These are phyloP conservation scores for Tenualosa ilisha DNA, from an alignment of 2,797 vertebrate species.

Conservation along the genomic window DNA sequence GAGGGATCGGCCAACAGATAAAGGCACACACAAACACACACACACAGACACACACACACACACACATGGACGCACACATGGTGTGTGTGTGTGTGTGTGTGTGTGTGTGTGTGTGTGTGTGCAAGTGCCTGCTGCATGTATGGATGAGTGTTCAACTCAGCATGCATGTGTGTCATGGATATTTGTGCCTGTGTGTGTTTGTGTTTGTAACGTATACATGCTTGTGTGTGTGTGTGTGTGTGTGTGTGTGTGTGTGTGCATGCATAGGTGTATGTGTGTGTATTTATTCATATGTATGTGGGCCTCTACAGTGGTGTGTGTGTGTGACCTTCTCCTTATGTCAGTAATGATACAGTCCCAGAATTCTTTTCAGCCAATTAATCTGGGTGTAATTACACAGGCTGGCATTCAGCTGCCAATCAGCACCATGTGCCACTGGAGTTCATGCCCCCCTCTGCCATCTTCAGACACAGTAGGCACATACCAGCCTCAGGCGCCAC, in stretches of 20 bases:
- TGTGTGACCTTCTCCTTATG: conserved; percentile 66
- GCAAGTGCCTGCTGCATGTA: neutral
- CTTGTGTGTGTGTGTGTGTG: conserved; percentile 56
- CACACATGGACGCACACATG: neutral
- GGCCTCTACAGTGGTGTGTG: conserved; percentile 64
- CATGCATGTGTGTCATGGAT: neutral
- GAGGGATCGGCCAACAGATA: neutral
- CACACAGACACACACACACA: neutral
- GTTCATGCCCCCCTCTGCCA: conserved; percentile 66
- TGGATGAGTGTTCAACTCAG: no score
- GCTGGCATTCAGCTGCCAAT: conserved; percentile 80
- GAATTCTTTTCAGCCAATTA: conserved; percentile 79
- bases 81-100: no score
- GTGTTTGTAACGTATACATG: neutral
- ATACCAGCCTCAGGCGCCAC: neutral
- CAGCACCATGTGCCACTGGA: conserved; percentile 71
- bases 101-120: neutral
- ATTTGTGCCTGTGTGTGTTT: neutral
- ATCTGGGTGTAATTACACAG: conserved; percentile 76
- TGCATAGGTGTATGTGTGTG: neutral
- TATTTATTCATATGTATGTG: conserved; percentile 41
- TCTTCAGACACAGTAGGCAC: neutral
- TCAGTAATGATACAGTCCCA: conserved; percentile 79
- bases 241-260: conserved; percentile 63
- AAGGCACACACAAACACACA: neutral